Conservation (phyloP, 1,140 invertebrate species). For the Mycetomoellerius zeteki region DNA sequence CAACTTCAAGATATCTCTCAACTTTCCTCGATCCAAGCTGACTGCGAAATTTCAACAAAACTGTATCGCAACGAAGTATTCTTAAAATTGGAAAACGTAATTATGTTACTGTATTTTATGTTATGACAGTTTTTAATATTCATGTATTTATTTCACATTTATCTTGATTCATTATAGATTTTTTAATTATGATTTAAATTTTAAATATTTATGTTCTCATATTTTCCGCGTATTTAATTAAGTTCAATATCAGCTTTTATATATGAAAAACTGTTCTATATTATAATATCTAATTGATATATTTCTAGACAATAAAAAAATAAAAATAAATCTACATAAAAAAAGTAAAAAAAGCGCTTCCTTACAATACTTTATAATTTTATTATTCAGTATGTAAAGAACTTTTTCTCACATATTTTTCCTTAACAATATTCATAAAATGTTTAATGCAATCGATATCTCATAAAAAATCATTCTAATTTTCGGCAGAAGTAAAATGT, state of each 20-base stretch:
- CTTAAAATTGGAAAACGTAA: conserved; percentile 9
- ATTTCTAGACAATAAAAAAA: neutral
- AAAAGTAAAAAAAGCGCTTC: neutral
- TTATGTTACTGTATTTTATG: neutral
- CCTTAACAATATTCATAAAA: neutral
- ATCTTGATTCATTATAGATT: neutral
- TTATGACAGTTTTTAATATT: neutral
- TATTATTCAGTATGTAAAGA: neutral
- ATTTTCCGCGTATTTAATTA: neutral
- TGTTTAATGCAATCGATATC: neutral
- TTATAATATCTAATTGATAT: conserved; percentile 4
- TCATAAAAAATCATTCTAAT: neutral
- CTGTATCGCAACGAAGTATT: conserved; percentile 20
- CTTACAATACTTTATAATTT: neutral
- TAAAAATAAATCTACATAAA: neutral
- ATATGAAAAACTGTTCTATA: neutral
- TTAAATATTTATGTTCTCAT: neutral
- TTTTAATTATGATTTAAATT: neutral
- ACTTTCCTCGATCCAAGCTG: conserved; percentile 23
- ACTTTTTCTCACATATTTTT: neutral
- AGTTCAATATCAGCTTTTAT: neutral
- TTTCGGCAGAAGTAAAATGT: neutral
- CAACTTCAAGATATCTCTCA: conserved; percentile 9
- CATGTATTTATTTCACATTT: neutral
- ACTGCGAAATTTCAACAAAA: conserved; percentile 34